Percentiles rank a stretch among this genome's conserved stretches.
Conservation (phyloP, 2,888 invertebrate species). For the Synergus japonicus region DNA sequence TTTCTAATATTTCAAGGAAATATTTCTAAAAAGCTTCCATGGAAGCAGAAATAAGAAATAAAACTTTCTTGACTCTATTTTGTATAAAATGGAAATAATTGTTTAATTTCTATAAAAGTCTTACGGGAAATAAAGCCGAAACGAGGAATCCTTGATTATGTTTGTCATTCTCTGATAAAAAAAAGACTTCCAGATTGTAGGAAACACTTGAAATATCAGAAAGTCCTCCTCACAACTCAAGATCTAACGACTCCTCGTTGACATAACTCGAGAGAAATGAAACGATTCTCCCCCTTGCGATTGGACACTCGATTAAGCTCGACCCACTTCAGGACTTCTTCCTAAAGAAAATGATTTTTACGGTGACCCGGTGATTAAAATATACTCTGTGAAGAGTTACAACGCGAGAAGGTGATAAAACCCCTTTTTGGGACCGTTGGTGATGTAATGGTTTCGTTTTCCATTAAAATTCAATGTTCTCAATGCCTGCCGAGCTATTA, state of each 20-base stretch:
- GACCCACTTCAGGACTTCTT: conserved; percentile 44
- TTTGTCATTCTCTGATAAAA: too few relatives aligned
- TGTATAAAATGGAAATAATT: neutral
- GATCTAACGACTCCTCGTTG: conserved; percentile 24
- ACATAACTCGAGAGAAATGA: conserved; percentile 21
- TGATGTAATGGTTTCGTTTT: conserved; percentile 16
- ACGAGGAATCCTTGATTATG: too few relatives aligned
- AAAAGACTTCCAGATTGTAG: neutral
- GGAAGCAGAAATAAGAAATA: neutral
- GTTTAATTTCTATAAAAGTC: too few relatives aligned
- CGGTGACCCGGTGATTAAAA: conserved; percentile 28
- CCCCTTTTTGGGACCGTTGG: conserved; percentile 4
- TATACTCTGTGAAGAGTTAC: conserved; percentile 11
- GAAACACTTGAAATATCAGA: neutral
- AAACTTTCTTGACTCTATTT: neutral
- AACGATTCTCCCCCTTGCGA: conserved; percentile 45
- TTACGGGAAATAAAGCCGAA: too few relatives aligned
- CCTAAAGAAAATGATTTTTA: conserved; percentile 29
- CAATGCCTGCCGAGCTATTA: neutral
- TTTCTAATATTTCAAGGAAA: neutral
- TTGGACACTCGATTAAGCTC: conserved; percentile 55
- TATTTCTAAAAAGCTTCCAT: neutral
- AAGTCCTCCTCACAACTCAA: conserved; percentile 23
- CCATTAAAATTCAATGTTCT: conserved; percentile 21
- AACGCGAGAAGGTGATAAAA: conserved; percentile 22